These are phyloP conservation scores for Antheraea pernyi DNA, from an alignment of 1,140 invertebrate genomes.

Conservation along the genomic window DNA sequence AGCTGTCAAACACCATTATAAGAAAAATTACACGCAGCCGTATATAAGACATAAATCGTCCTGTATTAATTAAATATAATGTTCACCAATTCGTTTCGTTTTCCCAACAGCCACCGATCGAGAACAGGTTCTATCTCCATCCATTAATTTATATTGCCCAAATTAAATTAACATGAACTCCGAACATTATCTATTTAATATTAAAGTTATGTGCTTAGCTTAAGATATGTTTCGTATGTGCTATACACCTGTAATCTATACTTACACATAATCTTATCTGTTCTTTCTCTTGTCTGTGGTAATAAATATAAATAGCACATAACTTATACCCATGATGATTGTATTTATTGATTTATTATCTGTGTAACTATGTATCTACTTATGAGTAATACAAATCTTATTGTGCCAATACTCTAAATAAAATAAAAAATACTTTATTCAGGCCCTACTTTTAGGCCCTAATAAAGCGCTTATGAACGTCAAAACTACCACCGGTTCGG, in stretches of 20 bases:
- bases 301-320: conserved; percentile 3
- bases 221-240: conserved; percentile 7
- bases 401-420: conserved; percentile 51
- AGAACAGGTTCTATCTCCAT: conserved; percentile 41
- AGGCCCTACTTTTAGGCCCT: too few species aligned
- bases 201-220: conserved; percentile 20
- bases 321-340: neutral
- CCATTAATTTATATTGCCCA: conserved; percentile 53
- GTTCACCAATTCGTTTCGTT: conserved; percentile 46
- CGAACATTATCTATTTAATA: conserved; percentile 37
- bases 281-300: neutral
- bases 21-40: conserved; percentile 43
- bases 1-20: conserved; percentile 2
- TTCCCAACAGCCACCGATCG: conserved; percentile 37
- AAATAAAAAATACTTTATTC: too few species aligned
- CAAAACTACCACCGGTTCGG: too few species aligned
- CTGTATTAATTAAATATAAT: conserved; percentile 61
- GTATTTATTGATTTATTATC: conserved; percentile 3
- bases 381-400: conserved; percentile 46
- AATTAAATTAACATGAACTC: conserved; percentile 53
- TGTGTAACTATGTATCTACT: conserved; percentile 25
- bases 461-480: too few species aligned
- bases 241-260: conserved; percentile 3
- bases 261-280: conserved; percentile 10
- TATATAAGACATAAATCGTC: conserved; percentile 47